These are phyloP conservation scores for Siniperca knerii DNA, from an alignment of 2,113 vertebrate species.

Conservation along the genomic window DNA sequence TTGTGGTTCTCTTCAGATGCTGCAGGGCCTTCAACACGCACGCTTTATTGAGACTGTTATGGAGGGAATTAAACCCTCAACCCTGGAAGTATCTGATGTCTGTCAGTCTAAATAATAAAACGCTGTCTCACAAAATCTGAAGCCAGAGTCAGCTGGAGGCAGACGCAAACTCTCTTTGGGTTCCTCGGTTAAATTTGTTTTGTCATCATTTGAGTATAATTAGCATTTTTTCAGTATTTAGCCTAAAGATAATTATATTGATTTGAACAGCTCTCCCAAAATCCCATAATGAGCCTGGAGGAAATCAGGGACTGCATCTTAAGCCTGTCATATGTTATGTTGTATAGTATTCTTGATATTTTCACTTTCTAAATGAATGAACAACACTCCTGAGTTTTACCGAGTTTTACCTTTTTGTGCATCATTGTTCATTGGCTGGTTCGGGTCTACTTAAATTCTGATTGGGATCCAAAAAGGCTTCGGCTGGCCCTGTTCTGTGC, in stretches of 20 bases:
- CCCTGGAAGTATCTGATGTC: not conserved
- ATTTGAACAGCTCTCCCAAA: not conserved
- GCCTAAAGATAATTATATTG: conserved; percentile 2
- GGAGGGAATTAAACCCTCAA: conserved; percentile 2
- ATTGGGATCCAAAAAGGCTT: not conserved
- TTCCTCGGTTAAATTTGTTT: not conserved
- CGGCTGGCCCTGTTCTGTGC: not conserved
- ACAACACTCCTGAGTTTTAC: too few relatives aligned
- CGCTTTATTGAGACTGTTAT: not conserved
- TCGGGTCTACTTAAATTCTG: not conserved
- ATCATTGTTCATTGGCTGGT: not conserved
- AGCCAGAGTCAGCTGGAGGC: not conserved
- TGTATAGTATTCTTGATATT: not conserved
- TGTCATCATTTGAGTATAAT: not conserved
- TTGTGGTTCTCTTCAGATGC: not conserved
- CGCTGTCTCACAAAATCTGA: not conserved
- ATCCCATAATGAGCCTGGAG: not conserved
- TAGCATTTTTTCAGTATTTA: not conserved
- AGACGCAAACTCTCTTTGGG: not conserved
- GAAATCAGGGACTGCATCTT: not conserved
- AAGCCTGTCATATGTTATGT: not conserved
- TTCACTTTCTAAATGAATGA: not conserved
- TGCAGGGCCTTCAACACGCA: not conserved
- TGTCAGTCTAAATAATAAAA: not conserved
- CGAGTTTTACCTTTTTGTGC: not conserved